Base-by-base conservation (phyloP, 2,113 vertebrate genomes). In the Lagopus muta region DNA sequence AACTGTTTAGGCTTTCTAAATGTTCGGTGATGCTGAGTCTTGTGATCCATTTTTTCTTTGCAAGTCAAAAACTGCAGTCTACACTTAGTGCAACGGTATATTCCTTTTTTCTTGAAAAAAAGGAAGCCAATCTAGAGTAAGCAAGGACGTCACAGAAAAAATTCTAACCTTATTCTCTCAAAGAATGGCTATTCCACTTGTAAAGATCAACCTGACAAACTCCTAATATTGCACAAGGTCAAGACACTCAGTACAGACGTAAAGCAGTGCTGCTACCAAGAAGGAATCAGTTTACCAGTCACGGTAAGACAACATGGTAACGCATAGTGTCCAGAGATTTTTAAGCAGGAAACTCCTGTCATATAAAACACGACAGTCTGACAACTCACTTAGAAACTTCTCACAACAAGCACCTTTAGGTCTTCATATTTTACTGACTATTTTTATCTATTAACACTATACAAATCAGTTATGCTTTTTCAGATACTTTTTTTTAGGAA, bases 31-130 rank as follows among this genome's bases (percentile, higher is more conserved):
- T 98, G 98, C 25, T 99, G 98, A 94, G 98, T 98, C 96, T 98
- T 99, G 94, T 99, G 99, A 90, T 99, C 99, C 93, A 99, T 93
- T 98, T 99, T 99, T 89, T 99, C 99, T 96, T 99, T 99, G 97
- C 98, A 98, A 5, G 99, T 99, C 94, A 99, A 98, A 97, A 99
- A 99, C 11, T 99, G 99, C 58, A 99, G 97, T 61, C 99, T 97
- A 97, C 99, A 99, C 95, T 99, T 99, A 64, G 99, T 98, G 95
- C 99, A 99, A 82, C 99, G 99, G 95, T 99, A 98, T 94, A 99
- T 98, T 87, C 98, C 98, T 96, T 99, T 99, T 98, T 98, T 99
- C 99, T 99, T 94, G 70, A 30, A 89, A 69, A 72, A 88, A 82
- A 9, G 18, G 61, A 93, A 90, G 30, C 67, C 16, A 94, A 71